Evolutionary conservation across 2,797 vertebrate genomes (phyloP).

Genomic region (Eidolon dupreanum): DNA sequence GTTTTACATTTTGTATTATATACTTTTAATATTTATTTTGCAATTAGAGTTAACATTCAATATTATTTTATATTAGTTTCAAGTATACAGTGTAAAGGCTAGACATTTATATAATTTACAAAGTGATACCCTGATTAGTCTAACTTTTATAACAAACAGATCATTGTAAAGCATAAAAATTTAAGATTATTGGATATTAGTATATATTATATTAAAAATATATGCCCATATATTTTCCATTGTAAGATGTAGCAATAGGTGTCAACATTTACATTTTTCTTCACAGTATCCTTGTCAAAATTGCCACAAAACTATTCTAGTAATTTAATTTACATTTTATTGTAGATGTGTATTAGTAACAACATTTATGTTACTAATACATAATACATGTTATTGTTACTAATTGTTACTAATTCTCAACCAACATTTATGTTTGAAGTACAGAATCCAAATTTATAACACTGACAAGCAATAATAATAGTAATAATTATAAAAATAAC

Average conservation of each 20-base stretch:
- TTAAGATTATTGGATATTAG: background rate
- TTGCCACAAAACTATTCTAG: background rate
- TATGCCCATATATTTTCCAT: background rate
- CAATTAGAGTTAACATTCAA: too few species aligned
- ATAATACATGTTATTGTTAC: too few species aligned
- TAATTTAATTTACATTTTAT: background rate
- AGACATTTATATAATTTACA: too few species aligned
- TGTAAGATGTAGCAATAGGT: background rate
- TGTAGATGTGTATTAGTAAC: background rate
- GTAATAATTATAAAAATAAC: slow-evolving; percentile 21
- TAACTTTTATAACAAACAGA: background rate
- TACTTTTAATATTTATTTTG: too few species aligned
- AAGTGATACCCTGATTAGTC: too few species aligned
- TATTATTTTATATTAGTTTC: too few species aligned
- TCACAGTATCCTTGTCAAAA: background rate
- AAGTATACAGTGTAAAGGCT: too few species aligned
- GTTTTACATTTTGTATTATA: background rate
- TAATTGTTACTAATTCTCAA: too few species aligned
- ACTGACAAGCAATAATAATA: background rate
- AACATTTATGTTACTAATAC: too few species aligned
- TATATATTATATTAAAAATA: background rate
- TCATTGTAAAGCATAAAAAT: background rate
- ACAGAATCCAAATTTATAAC: background rate
- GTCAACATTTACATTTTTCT: background rate
- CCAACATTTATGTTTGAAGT: background rate